Evolutionary conservation across 1,140 invertebrate genomes (phyloP), one percentile per base, ranked within the genome.

Genomic region (Hyles vespertilio): DNA sequence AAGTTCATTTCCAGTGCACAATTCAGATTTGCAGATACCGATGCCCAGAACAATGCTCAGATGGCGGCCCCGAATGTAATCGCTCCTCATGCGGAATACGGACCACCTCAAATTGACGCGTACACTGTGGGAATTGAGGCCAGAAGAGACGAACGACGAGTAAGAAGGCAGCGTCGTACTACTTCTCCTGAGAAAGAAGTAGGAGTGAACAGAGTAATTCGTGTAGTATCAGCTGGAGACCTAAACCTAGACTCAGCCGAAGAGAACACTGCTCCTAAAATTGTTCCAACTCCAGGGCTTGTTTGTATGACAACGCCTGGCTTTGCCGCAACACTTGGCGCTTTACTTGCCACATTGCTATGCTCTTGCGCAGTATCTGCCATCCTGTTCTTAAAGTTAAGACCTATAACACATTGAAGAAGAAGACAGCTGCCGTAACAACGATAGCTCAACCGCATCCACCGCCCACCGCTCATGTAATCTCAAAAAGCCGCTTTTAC

Each of bases 1-100:
- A 98, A 82, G 96, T 98, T 0, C 97, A 98, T 79, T 98, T 98
- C 91, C 96, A 98, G 81, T 98, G 97, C 87, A 97, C 96, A 10
- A 98, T 98, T 65, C 97, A 98, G 80, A 97, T 98, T 68, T 98
- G 97, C 72, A 92, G 96, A 59, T 96, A 97, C 77, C 95, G 97
- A 74, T 98, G 96, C 75, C 96, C 97, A 0, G 96, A 97, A 69
- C 97, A 97, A 69, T 97, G 96, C 74, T 94, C 93, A 5, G 94
- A 94, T 68, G 67, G 74, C 81, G 68, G 91, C 81, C 81, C 64
- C 84, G 64, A 74, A 89, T 59, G 79, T 89, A 62, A 75, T 85
- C 80, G 86, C 84, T 60, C 91, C 92, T 2, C 93, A 94, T 52
- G 91, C 91, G 2, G 92, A 93, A 67, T 95, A 95, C 59, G 94